Evolutionary conservation across 2,888 invertebrate species (phyloP).

Genomic region (Apotomis capreana): DNA sequence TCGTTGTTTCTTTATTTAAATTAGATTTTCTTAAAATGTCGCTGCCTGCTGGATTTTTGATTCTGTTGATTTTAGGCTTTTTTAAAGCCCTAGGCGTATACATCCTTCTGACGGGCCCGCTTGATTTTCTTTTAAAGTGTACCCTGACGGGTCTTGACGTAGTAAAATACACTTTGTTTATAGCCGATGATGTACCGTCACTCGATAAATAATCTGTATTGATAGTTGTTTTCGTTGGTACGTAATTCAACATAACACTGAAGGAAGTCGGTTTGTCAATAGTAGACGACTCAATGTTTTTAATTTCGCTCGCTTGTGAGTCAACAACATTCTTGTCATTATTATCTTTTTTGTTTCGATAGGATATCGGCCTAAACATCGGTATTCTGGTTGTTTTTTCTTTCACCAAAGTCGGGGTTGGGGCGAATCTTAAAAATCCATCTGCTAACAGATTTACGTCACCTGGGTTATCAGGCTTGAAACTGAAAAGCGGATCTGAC

Average conservation of each 20-base stretch:
- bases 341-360: slow-evolving; percentile 56
- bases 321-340: slow-evolving; percentile 55
- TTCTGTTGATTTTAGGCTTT: slow-evolving; percentile 39
- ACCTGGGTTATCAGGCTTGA: slow-evolving; percentile 88
- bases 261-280: slow-evolving; percentile 78
- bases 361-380: slow-evolving; percentile 62
- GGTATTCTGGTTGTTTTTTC: slow-evolving; percentile 51
- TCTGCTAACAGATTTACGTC: slow-evolving; percentile 89
- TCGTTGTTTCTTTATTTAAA: slow-evolving; percentile 71
- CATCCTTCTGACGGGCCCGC: slow-evolving; percentile 54
- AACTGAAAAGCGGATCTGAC: slow-evolving; percentile 86
- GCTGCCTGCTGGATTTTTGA: slow-evolving; percentile 39
- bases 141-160: slow-evolving; percentile 62
- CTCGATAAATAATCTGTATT: slow-evolving; percentile 54
- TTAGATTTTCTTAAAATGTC: slow-evolving; percentile 42
- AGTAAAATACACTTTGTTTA: slow-evolving; percentile 68
- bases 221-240: slow-evolving; percentile 75
- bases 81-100: slow-evolving; percentile 54
- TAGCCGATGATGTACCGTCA: slow-evolving; percentile 48
- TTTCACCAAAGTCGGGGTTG: slow-evolving; percentile 50
- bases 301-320: slow-evolving; percentile 46
- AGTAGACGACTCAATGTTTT: slow-evolving; percentile 48
- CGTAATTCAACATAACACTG: slow-evolving; percentile 86
- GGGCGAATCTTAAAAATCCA: slow-evolving; percentile 66
- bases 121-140: slow-evolving; percentile 69